Evolutionary conservation across 2,888 invertebrate genomes (phyloP).

Genomic region (Lacanobia oleracea): DNA sequence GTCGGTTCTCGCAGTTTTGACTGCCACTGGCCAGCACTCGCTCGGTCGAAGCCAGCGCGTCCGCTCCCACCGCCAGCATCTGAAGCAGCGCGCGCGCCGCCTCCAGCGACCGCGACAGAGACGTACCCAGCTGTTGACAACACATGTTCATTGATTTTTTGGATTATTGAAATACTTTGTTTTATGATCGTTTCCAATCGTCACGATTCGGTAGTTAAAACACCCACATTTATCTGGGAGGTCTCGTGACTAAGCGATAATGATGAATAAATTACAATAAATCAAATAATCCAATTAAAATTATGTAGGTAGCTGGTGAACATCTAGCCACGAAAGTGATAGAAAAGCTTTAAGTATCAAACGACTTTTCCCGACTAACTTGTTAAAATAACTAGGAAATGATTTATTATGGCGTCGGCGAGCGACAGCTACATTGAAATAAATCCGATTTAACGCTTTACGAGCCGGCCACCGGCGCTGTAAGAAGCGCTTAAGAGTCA

Average conservation of each 20-base stretch:
- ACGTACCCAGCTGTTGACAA: constrained; percentile 78
- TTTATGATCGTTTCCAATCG: not conserved
- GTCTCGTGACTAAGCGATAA: constrained; percentile 18
- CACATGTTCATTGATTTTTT: constrained; percentile 14
- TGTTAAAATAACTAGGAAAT: constrained; percentile 57
- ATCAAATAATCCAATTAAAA: constrained; percentile 52
- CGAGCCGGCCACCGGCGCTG: constrained; percentile 30
- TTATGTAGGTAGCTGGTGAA: no score
- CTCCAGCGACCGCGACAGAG: constrained; percentile 93
- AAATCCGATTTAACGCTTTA: constrained; percentile 56
- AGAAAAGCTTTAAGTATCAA: constrained; percentile 47
- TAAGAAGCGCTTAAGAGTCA: constrained; percentile 35
- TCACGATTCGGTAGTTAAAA: constrained; percentile 18
- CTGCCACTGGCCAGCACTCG: constrained; percentile 76
- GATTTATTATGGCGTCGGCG: constrained; percentile 55
- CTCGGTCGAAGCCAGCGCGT: constrained; percentile 93
- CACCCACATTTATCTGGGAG: constrained; percentile 5
- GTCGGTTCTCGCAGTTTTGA: constrained; percentile 92
- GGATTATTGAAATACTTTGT: constrained; percentile 1
- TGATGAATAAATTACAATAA: constrained; percentile 57
- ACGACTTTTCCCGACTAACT: constrained; percentile 42
- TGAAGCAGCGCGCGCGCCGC: constrained; percentile 96
- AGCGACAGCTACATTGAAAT: constrained; percentile 47
- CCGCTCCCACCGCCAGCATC: constrained; percentile 94
- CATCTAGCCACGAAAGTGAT: constrained; percentile 29